A percentile compares a stretch with the other conserved stretches of the same genome.
phyloP scores from a whole-genome alignment of 2,113 vertebrate species.

The Zonotrichia leucophrys region DNA sequence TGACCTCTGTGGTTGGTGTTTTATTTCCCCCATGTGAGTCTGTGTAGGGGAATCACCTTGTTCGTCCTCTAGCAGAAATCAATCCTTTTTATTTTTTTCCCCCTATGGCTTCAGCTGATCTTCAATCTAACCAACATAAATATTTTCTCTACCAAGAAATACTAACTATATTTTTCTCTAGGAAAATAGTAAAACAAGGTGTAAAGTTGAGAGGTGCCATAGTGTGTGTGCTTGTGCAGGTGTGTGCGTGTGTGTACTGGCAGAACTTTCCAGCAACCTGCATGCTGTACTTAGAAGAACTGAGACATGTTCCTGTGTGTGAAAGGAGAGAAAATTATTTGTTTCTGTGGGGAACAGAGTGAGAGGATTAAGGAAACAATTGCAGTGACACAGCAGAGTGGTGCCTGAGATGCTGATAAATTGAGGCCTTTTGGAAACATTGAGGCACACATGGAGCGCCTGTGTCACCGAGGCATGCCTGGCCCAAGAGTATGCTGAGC shows the following conservation, averaged over 20 bases:
- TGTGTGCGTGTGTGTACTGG: no score
- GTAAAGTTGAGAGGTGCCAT: background rate
- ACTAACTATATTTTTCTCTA: background rate
- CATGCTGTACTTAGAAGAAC: background rate
- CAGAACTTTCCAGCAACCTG: accelerated
- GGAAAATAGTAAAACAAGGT: background rate
- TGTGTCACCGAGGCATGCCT: background rate
- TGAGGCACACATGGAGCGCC: background rate
- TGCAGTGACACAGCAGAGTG: background rate
- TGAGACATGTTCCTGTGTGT: background rate
- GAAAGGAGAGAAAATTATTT: background rate
- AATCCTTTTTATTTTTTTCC: background rate
- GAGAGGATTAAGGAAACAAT: conserved; percentile 4
- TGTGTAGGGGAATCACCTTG: background rate
- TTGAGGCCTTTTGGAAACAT: background rate
- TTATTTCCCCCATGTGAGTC: background rate
- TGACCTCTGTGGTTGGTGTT: background rate
- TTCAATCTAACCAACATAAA: background rate
- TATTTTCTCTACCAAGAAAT: background rate
- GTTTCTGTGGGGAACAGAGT: background rate
- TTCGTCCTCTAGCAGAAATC: background rate
- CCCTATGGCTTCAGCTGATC: background rate
- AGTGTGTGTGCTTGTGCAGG: no score
- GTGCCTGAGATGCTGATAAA: conserved; percentile 3
- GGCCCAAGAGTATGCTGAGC: background rate